Percentiles rank a stretch among this genome's conserved stretches.
These are phyloP conservation scores for Tangara arthus DNA, from an alignment of 2,797 vertebrate genomes.

Conservation along the genomic window DNA sequence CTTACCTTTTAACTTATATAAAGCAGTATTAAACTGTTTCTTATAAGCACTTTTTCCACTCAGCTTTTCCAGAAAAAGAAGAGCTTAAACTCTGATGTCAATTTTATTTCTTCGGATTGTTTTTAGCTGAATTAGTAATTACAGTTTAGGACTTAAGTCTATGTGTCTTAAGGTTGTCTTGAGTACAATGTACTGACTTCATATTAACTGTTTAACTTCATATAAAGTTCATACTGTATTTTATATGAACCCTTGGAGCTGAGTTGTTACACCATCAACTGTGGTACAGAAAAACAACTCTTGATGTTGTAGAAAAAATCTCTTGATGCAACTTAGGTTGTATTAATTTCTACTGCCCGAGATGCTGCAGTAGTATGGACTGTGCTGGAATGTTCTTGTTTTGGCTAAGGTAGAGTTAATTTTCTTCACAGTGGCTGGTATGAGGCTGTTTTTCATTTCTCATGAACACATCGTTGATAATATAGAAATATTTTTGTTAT, in stretches of 20 bases:
- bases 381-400: not conserved
- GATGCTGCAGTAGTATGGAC: not conserved
- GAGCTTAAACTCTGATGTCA: not conserved
- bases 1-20: not conserved
- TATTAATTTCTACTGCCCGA: not conserved
- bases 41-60: not conserved
- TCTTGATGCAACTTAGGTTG: not conserved
- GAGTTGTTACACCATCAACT: not conserved
- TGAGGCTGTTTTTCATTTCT: not conserved
- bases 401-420: not conserved
- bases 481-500: accelerated
- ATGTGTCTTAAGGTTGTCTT: not conserved
- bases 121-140: not conserved
- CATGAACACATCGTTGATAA: not conserved
- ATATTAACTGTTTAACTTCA: not conserved
- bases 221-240: too few relatives aligned
- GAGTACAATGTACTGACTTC: not conserved
- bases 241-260: not conserved
- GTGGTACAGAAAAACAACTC: not conserved
- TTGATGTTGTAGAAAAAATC: not conserved
- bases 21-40: not conserved
- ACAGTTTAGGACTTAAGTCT: not conserved
- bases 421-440: not conserved
- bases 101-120: not conserved
- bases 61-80: not conserved